Evolutionary conservation across 2,797 vertebrate species (phyloP).

Genomic region (Halcyon chelicuti): DNA sequence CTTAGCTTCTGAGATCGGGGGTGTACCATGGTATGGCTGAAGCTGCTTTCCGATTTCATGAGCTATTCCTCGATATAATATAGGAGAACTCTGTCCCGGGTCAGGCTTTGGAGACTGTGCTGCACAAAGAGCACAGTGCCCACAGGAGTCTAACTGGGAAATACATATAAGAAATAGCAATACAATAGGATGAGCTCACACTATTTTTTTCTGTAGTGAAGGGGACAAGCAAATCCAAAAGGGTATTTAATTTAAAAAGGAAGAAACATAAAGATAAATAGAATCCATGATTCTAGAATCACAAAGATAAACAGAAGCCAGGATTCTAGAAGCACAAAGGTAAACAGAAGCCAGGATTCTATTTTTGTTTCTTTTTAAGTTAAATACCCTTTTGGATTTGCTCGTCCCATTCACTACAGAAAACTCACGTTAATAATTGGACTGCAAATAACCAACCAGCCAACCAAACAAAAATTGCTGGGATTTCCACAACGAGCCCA

Average conservation of each 20-base stretch:
- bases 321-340: too few species aligned
- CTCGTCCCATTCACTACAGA: not conserved
- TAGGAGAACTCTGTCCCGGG: not conserved
- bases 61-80: not conserved
- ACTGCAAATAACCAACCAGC: not conserved
- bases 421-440: not conserved
- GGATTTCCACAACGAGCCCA: conserved; percentile 54
- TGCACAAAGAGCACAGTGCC: not conserved
- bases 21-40: not conserved
- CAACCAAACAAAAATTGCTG: not conserved
- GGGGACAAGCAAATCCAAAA: too few species aligned
- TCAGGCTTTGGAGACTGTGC: not conserved
- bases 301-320: too few species aligned
- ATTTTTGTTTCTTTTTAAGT: not conserved
- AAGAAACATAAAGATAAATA: too few species aligned
- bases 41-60: not conserved
- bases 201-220: not conserved
- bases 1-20: not conserved
- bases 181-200: not conserved
- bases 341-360: too few species aligned
- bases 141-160: not conserved
- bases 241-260: too few species aligned
- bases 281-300: too few species aligned
- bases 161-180: not conserved
- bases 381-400: not conserved